Evolutionary conservation across 1,140 invertebrate genomes (phyloP), one percentile per base, ranked within the genome.

Genomic region (Bombus vancouverensis): DNA sequence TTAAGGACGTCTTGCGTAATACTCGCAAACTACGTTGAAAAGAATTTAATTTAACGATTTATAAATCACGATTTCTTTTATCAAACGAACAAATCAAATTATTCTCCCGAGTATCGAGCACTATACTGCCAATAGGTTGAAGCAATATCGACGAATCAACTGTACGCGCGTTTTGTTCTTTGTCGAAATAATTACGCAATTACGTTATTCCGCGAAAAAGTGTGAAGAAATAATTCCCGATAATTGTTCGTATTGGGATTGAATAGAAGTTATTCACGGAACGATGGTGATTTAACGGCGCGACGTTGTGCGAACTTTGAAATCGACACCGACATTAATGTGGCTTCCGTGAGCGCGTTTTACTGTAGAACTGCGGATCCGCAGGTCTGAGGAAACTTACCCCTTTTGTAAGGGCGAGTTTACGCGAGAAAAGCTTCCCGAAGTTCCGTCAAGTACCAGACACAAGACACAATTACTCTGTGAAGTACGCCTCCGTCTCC

Each of bases 291-390:
- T 66, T 65, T 62, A 62, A 28, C 59, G 59, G 28, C 28, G 59
- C 28, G n/a, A 34, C 10, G 53, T 42, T 65, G 39, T 42, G 22
- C n/a, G 39, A 85, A 72, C 2, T 79, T 72, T 10, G 42, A n/a
- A 47, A 83, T 84, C 66, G 37, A 71, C 39, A 25, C 22, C 47
- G n/a, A 37, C 82, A 25, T 78, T 79, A 84, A 79, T 66, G 53
- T 72, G 75, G n/a, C 65, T 84, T 77, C 47, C 37, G 37, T 32
- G 65, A 12, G 47, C 37, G 62, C 71, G 68, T 81, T 78, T 68
- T n/a, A 15, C 10, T 13, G 65, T 37, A 25, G 28, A 81, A 34
- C 47, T 42, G 37, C 32, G 32, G n/a, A 2, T 44, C 34, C 15
- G 28, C 37, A 18, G 59, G 3, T 44, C 28, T 39, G 18, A n/a